Evolutionary conservation across 2,797 vertebrate species (phyloP), one percentile per base, ranked within the genome.

Genomic region (Chiloscyllium punctatum): DNA sequence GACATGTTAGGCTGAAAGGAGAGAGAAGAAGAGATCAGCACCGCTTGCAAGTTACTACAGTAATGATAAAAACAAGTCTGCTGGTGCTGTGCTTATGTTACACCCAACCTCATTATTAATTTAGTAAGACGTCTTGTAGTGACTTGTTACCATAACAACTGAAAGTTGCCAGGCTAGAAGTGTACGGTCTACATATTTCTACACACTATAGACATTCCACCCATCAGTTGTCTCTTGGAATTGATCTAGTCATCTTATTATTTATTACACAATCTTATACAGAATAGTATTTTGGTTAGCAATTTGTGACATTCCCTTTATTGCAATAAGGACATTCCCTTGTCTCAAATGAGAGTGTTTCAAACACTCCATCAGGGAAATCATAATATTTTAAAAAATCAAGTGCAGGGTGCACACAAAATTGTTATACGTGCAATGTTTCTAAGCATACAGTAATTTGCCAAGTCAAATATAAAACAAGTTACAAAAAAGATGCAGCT

Each of bases 1-100:
- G 97, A 98, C 99, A 99, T 99, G 98, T 98, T 99, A 99, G 97
- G 97, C 98, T 99, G 98, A 97, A 96, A 96, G 97, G 96, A 97
- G 95, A 97, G 79, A 97, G 33, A 96, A 96, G 90, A 97, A 79
- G 96, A 96, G 95, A 97, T 98, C 97, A 97, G 84, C 97, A 97
- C 96, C 87, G 96, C 96, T 87, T 96, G 97, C 92, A 95, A 96
- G 96, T 68, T 86, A 84, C 0, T 0, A 95, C 96, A 95, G 96
- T 95, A 66, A 94, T 96, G 69, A 25, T 48, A 74, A 96, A 90
- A 96, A 95, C 96, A 96, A 96, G 33, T 96, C 96, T 96, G 96
- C 95, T 96, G 96, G 95, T 96, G 90, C 95, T 96, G 4, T 94
- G 96, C 96, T 97, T 97, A 96, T 42, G 96, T 97, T 96, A 97